phyloP scores from a whole-genome alignment of 2,113 vertebrate genomes.

The Protomyctophum bolini region DNA sequence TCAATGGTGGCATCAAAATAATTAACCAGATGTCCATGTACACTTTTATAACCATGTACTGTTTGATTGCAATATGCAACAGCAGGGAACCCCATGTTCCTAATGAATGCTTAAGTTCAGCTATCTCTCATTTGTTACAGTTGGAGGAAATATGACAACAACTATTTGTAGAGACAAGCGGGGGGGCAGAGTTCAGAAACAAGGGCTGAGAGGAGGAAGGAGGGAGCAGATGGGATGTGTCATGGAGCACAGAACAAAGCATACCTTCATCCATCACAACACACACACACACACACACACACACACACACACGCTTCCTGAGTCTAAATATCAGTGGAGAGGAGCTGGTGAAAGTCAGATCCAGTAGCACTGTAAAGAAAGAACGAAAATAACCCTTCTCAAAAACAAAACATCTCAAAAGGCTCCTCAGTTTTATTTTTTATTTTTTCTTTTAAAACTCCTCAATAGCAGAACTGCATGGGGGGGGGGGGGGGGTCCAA shows the following conservation, averaged over 20 bases:
- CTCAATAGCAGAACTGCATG: no score
- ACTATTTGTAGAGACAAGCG: conserved; percentile 60
- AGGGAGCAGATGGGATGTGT: conserved; percentile 66
- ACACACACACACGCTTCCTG: not conserved
- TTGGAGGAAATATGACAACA: conserved; percentile 71
- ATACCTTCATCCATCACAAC: conserved; percentile 68
- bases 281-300: not conserved
- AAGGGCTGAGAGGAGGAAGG: conserved; percentile 44
- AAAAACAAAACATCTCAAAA: no score
- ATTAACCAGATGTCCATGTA: not conserved
- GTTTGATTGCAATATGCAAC: conserved; percentile 70
- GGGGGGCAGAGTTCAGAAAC: conserved; percentile 55
- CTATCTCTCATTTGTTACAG: conserved; percentile 76
- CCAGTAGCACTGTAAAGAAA: no score
- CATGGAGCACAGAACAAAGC: conserved; percentile 52
- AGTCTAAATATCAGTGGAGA: conserved; percentile 22
- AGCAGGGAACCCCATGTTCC: conserved; percentile 52
- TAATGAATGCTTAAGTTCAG: conserved; percentile 76
- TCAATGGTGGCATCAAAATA: no score
- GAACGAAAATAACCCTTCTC: no score
- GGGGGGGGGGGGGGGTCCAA: no score
- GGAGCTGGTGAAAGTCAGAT: no score
- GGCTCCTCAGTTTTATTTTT: no score
- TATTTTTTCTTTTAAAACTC: no score
- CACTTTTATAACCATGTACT: conserved; percentile 35